Conservation (phyloP, 2,888 invertebrate genomes). For the Agrochola lychnidis region DNA sequence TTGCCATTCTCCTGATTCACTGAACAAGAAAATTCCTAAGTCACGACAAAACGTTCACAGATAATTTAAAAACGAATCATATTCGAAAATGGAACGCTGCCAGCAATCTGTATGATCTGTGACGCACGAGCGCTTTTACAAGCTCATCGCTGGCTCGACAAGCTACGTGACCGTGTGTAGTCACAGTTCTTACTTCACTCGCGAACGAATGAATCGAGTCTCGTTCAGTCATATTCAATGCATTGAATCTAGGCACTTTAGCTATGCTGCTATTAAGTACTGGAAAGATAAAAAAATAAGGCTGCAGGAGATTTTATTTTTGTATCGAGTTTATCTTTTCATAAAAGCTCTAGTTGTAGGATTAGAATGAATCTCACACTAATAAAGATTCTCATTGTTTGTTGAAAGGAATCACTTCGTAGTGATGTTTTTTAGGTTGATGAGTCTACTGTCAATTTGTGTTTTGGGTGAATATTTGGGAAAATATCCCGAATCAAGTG, state of each 20-base stretch:
- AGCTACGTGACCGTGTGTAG: slow-evolving; percentile 75
- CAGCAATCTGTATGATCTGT: slow-evolving; percentile 69
- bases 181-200: slow-evolving; percentile 56
- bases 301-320: slow-evolving; percentile 25
- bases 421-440: not conserved
- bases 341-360: not conserved
- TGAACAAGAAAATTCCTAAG: slow-evolving; percentile 62
- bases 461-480: not conserved
- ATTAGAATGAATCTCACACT: slow-evolving; percentile 2
- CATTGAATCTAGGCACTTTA: slow-evolving; percentile 64
- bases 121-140: slow-evolving; percentile 76
- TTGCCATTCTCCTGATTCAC: slow-evolving; percentile 54
- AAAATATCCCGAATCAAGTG: not conserved
- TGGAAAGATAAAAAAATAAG: slow-evolving; percentile 49
- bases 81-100: slow-evolving; percentile 68
- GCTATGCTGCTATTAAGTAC: slow-evolving; percentile 49
- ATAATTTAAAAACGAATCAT: slow-evolving; percentile 68
- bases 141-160: slow-evolving; percentile 67
- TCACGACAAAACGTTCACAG: slow-evolving; percentile 64
- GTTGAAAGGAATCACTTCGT: not conserved
- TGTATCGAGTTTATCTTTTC: slow-evolving; percentile 14
- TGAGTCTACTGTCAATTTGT: not conserved
- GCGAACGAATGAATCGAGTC: slow-evolving; percentile 55
- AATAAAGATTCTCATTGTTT: not conserved
- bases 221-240: slow-evolving; percentile 68